These are phyloP conservation scores for Strigamia maritima DNA, from an alignment of 2,888 invertebrate species.

Conservation along the genomic window DNA sequence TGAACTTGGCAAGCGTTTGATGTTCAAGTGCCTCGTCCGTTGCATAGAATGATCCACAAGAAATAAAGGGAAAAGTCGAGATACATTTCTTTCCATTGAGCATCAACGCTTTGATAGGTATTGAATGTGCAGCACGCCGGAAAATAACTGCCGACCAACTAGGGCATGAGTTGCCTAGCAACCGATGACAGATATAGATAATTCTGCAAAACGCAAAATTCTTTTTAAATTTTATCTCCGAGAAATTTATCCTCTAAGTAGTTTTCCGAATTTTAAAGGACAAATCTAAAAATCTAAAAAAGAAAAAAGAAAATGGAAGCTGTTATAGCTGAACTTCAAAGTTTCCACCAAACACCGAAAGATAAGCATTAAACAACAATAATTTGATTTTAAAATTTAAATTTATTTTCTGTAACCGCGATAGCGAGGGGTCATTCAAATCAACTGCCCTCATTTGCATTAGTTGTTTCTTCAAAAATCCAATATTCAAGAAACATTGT, in stretches of 20 bases:
- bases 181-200: slow-evolving; percentile 31
- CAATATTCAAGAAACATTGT: not conserved
- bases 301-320: too few relatives aligned
- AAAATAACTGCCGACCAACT: slow-evolving; percentile 34
- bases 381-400: not conserved
- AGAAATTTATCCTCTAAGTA: not conserved
- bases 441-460: slow-evolving; percentile 1
- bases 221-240: not conserved
- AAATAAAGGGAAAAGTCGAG: slow-evolving; percentile 6
- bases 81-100: slow-evolving; percentile 32
- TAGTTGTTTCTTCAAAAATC: not conserved
- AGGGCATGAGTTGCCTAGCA: slow-evolving; percentile 21
- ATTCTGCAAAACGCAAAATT: not conserved
- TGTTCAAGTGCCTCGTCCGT: slow-evolving; percentile 22
- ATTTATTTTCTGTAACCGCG: not conserved
- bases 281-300: too few relatives aligned
- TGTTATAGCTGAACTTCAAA: too few relatives aligned
- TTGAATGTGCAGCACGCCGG: slow-evolving; percentile 28
- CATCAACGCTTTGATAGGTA: slow-evolving; percentile 31
- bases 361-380: too few relatives aligned
- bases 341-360: too few relatives aligned
- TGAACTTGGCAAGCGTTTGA: slow-evolving; percentile 30
- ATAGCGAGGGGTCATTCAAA: not conserved
- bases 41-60: slow-evolving; percentile 13
- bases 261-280: not conserved